Evolutionary conservation across 2,888 invertebrate genomes (phyloP), one percentile per base, ranked within the genome.

Genomic region (Yponomeuta malinellus): DNA sequence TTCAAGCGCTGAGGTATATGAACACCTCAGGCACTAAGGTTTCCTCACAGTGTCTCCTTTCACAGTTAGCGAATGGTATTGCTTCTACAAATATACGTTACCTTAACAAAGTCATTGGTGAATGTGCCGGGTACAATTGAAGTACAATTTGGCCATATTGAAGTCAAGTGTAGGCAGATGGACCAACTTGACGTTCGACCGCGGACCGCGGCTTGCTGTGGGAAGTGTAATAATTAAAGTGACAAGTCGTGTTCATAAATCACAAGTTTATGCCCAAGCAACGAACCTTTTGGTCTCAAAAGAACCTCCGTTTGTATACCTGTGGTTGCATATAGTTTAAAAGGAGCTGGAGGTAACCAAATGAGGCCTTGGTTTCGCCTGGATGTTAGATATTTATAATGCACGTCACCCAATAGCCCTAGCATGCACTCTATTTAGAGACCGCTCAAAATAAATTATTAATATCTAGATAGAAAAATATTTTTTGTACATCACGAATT

Each of bases 161-260:
- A 63, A 63, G 15, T 63, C 8, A n/a, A 15, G 15, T 63, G 5
- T 63, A 63, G 8, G 63, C n/a, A 63, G 52, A 59, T 59, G 15
- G 15, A 59, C 6, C 52, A 12, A 15, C 52, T 15, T 59, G 12
- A 59, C 52, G 6, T 59, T 59, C 52, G 15, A 59, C 52, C 52
- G 52, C 3, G 52, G 15, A 59, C 52, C 52, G 52, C 3, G 52
- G 52, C 12, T 59, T 2, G 52, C 52, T 59, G 15, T 59, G 52
- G 52, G 52, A 59, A 59, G 52, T 15, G 52, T 59, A 59, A 59
- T 59, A 59, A 59, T 59, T 59, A 59, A 59, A 59, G 52, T 59
- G 52, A 59, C 52, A 59, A 12, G 15, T 59, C 52, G 52, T 59
- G 52, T 59, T 59, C 12, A 59, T 59, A 59, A 59, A 59, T 59